phyloP scores from a whole-genome alignment of 2,113 vertebrate species.

The Gallinago undulata region DNA sequence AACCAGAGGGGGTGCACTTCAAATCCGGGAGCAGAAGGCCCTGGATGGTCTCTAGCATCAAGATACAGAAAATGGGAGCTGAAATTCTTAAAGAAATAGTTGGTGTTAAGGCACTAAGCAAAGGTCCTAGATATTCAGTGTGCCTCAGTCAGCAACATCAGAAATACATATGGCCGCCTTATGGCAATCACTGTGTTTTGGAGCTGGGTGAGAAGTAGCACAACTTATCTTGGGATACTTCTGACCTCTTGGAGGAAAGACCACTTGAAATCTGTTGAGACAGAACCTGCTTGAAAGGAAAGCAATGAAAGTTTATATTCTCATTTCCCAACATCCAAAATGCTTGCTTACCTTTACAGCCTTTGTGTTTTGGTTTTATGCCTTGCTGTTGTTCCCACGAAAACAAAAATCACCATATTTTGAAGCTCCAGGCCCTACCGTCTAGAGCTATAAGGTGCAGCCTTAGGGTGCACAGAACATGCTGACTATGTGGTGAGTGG shows the following conservation, averaged over 20 bases:
- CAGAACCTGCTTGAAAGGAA: neutral
- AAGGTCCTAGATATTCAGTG: neutral
- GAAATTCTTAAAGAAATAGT: neutral
- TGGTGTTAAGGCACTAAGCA: neutral
- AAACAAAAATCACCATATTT: neutral
- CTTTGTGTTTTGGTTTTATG: neutral
- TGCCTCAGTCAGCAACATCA: neutral
- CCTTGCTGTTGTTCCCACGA: neutral
- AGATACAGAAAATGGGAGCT: neutral
- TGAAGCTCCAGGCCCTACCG: neutral
- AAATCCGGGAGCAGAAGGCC: neutral
- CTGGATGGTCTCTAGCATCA: neutral
- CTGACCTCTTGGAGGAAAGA: neutral
- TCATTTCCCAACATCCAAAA: neutral
- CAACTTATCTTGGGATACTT: neutral
- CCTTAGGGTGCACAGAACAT: fast-evolving
- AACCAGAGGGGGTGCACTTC: neutral
- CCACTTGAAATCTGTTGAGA: neutral
- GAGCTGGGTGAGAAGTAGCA: neutral
- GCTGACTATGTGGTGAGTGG: neutral
- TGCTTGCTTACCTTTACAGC: neutral
- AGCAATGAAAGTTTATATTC: neutral
- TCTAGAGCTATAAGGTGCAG: neutral
- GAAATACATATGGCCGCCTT: neutral
- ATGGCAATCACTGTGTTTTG: neutral